Percentiles rank a stretch among this genome's conserved stretches.
phyloP scores from a whole-genome alignment of 2,888 invertebrate genomes.

The Sarcophaga subvicina region DNA sequence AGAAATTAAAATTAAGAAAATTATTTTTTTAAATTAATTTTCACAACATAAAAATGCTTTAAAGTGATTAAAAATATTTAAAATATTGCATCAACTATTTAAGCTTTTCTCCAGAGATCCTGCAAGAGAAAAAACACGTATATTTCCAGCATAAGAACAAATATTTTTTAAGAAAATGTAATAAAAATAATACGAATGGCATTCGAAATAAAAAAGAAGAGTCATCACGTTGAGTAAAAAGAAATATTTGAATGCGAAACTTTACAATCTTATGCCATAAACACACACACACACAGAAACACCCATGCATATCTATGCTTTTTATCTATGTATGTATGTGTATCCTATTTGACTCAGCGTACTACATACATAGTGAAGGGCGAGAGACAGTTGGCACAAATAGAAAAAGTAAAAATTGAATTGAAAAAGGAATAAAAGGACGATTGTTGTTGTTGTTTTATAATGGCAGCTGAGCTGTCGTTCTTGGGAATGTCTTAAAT shows the following conservation, averaged over 20 bases:
- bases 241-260: constrained; percentile 50
- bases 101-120: too few species aligned
- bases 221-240: constrained; percentile 36
- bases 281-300: constrained; percentile 7
- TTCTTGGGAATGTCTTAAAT: constrained; percentile 58
- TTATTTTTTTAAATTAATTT: too few species aligned
- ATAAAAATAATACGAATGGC: constrained; percentile 16
- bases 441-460: constrained; percentile 19
- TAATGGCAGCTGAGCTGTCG: constrained; percentile 10
- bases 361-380: too few species aligned
- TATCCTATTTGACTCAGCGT: too few species aligned
- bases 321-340: background rate
- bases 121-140: too few species aligned
- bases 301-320: background rate
- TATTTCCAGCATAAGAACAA: too few species aligned
- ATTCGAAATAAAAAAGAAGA: constrained; percentile 5
- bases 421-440: constrained; percentile 56
- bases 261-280: constrained; percentile 20
- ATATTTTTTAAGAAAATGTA: background rate
- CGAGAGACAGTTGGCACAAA: background rate
- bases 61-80: too few species aligned
- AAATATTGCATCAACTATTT: too few species aligned
- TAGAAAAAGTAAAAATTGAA: constrained; percentile 49
- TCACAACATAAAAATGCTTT: too few species aligned
- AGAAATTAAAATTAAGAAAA: too few species aligned